A percentile compares a stretch with the other conserved stretches of the same genome.
phyloP scores from a whole-genome alignment of 2,113 vertebrate genomes.

The Cnemophilus loriae region DNA sequence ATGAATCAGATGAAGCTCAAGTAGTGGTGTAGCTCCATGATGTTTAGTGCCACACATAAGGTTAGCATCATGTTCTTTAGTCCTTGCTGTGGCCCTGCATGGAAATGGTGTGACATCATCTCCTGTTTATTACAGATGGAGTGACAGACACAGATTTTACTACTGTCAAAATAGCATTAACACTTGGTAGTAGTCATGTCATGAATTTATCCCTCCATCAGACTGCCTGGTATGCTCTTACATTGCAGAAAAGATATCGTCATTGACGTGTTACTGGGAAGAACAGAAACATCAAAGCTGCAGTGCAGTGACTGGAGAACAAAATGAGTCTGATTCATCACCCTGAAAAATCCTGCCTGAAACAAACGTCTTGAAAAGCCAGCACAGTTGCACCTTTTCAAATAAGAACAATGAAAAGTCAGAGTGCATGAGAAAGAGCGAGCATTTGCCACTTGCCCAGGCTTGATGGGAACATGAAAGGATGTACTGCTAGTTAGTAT shows the following conservation, averaged over 20 bases:
- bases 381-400: background rate
- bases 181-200: background rate
- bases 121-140: constrained; percentile 19
- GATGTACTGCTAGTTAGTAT: background rate
- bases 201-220: constrained; percentile 2
- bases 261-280: background rate
- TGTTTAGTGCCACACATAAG: background rate
- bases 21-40: background rate
- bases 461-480: background rate
- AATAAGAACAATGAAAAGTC: background rate
- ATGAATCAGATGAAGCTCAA: background rate
- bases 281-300: constrained; percentile 14
- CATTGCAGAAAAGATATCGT: background rate
- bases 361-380: background rate
- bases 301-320: background rate
- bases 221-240: background rate
- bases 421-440: background rate
- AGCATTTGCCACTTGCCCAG: background rate
- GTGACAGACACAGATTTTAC: constrained; percentile 33
- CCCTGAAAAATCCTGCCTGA: background rate
- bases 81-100: background rate
- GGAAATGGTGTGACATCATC: background rate
- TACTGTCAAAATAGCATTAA: constrained; percentile 34
- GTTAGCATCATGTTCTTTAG: background rate
- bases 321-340: background rate